These are phyloP conservation scores for Oedothorax gibbosus DNA, from an alignment of 1,140 invertebrate genomes.

Conservation along the genomic window DNA sequence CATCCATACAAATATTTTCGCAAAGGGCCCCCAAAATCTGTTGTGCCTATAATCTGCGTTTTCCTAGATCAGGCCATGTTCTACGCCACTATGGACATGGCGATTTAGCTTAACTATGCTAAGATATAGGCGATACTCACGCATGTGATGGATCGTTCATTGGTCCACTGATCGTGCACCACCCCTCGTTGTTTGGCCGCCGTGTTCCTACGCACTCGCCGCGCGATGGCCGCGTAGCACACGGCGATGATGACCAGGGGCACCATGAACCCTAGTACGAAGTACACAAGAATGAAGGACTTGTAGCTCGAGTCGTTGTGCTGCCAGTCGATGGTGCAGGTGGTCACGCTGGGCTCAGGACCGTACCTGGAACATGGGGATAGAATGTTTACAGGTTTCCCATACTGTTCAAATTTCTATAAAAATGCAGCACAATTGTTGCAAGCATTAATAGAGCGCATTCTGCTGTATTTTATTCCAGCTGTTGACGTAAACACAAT, in stretches of 20 bases:
- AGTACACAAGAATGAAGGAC: constrained; percentile 61
- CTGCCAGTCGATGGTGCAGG: constrained; percentile 63
- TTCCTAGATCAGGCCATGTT: no score
- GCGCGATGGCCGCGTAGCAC: constrained; percentile 38
- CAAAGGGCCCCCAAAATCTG: no score
- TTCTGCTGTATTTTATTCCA: no score
- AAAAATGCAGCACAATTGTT: no score
- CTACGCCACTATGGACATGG: no score
- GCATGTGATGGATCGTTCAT: constrained; percentile 54
- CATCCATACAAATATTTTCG: no score
- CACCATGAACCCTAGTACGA: constrained; percentile 60
- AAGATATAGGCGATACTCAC: constrained; percentile 28
- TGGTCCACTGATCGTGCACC: constrained; percentile 56
- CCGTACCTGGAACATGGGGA: constrained; percentile 36
- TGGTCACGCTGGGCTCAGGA: constrained; percentile 60
- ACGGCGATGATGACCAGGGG: constrained; percentile 52
- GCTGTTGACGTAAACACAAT: no score
- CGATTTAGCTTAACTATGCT: no score
- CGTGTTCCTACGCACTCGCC: constrained; percentile 7
- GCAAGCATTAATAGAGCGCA: no score
- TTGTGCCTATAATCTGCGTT: no score
- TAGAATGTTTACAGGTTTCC: no score
- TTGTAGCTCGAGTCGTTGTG: constrained; percentile 62
- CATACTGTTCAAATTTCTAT: no score
- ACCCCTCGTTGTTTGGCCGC: constrained; percentile 17